A percentile compares a stretch with the other conserved stretches of the same genome.
These are phyloP conservation scores for Bergia puertoricense DNA, from an alignment of 92 coral and sea anemone species.

Conservation along the genomic window DNA sequence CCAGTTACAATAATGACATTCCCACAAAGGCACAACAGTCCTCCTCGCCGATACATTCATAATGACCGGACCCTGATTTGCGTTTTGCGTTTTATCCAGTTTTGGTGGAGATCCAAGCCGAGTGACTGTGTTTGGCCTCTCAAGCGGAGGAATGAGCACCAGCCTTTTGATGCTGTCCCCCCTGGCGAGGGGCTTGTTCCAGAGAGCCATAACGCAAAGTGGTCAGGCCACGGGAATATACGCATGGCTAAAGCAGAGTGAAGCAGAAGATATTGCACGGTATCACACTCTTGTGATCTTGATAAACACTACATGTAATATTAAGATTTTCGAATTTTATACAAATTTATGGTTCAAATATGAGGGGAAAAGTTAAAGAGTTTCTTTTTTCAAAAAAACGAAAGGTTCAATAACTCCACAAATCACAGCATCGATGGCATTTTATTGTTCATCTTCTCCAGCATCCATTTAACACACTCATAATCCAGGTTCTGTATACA, in stretches of 20 bases:
- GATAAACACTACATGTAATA: background rate
- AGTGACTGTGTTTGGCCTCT: slow-evolving; percentile 52
- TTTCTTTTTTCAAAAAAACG: too few relatives aligned
- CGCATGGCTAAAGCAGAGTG: slow-evolving; percentile 27
- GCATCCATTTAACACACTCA: too few relatives aligned
- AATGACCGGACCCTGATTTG: background rate
- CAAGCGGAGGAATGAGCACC: slow-evolving; percentile 50
- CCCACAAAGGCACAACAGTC: too few relatives aligned
- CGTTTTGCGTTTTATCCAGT: background rate
- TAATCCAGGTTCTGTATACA: too few relatives aligned
- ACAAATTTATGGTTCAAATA: background rate
- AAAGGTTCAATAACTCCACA: too few relatives aligned
- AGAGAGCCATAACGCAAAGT: slow-evolving; percentile 52
- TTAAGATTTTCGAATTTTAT: background rate
- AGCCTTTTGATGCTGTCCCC: slow-evolving; percentile 44
- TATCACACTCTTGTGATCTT: background rate
- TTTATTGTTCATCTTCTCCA: too few relatives aligned
- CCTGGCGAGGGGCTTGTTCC: slow-evolving; percentile 34
- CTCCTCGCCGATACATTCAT: too few relatives aligned
- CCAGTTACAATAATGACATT: too few relatives aligned
- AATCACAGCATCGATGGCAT: too few relatives aligned
- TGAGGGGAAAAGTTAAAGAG: background rate
- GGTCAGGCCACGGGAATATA: slow-evolving; percentile 46
- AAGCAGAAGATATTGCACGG: slow-evolving; percentile 31
- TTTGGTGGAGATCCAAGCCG: slow-evolving; percentile 57